Conservation (phyloP, 2,113 vertebrate genomes). For the Phylloscopus whistleri region DNA sequence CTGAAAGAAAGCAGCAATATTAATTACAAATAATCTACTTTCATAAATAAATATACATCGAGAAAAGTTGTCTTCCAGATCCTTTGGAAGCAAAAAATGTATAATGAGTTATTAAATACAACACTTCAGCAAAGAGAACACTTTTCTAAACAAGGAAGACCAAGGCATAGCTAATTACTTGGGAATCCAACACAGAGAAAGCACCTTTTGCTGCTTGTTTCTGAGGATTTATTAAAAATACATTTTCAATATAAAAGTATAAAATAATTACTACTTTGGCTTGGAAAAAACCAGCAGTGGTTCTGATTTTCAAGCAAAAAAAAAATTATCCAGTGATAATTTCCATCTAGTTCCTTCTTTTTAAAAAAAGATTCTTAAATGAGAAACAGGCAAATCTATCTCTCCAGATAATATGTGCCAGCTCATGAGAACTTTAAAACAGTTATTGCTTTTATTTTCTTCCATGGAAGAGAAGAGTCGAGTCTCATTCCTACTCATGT, state of each 20-base stretch:
- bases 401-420: conserved; percentile 5
- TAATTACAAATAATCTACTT: neutral
- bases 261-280: conserved; percentile 50
- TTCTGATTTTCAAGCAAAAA: conserved; percentile 44
- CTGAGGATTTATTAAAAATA: conserved; percentile 47
- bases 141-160: conserved; percentile 4
- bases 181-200: conserved; percentile 40
- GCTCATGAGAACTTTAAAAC: conserved; percentile 29
- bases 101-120: neutral
- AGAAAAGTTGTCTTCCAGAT: neutral
- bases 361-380: conserved; percentile 12
- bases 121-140: neutral
- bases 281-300: conserved; percentile 28
- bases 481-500: conserved; percentile 8
- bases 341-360: conserved; percentile 25
- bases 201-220: conserved; percentile 40
- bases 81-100: neutral
- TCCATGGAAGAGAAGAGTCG: neutral
- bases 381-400: conserved; percentile 20
- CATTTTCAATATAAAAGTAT: conserved; percentile 49
- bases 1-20: neutral
- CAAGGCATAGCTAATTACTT: conserved; percentile 46
- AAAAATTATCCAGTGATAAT: conserved; percentile 42
- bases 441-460: conserved; percentile 53
- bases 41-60: conserved; percentile 25